These are phyloP conservation scores for Phrynocephalus guinanensis DNA, from an alignment of 2,797 vertebrate species.

Conservation along the genomic window DNA sequence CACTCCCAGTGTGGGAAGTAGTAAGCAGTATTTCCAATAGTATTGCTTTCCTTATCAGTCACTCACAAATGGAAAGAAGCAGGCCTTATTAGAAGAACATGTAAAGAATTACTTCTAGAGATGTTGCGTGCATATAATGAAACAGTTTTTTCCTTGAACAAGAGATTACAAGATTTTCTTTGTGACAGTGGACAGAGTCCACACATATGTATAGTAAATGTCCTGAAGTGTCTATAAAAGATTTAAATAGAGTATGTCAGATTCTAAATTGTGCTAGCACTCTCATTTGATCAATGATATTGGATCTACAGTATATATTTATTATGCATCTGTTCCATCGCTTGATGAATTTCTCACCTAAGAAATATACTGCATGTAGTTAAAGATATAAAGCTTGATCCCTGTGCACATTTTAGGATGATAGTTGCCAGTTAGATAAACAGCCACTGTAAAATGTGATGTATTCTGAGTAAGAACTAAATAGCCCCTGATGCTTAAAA, in stretches of 20 bases:
- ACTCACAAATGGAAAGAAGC: neutral
- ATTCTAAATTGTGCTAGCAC: neutral
- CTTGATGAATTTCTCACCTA: neutral
- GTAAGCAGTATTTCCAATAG: neutral
- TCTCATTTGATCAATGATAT: neutral
- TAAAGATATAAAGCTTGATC: neutral
- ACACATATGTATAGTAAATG: neutral
- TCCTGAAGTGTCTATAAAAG: neutral
- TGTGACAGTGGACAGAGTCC: neutral
- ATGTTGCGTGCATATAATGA: neutral
- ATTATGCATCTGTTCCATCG: neutral
- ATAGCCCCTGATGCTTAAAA: neutral
- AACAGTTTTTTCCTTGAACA: neutral
- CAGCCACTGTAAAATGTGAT: neutral
- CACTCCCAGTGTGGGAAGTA: neutral
- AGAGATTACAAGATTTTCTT: neutral
- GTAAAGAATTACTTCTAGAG: neutral
- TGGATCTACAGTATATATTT: neutral
- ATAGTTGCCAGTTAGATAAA: neutral
- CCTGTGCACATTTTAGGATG: neutral
- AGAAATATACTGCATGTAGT: neutral
- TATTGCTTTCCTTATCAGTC: accelerated
- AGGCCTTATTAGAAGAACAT: neutral
- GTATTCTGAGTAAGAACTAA: neutral
- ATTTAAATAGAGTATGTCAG: neutral